phyloP scores from a whole-genome alignment of 2,888 invertebrate species.

The Temnothorax rugatulus region DNA sequence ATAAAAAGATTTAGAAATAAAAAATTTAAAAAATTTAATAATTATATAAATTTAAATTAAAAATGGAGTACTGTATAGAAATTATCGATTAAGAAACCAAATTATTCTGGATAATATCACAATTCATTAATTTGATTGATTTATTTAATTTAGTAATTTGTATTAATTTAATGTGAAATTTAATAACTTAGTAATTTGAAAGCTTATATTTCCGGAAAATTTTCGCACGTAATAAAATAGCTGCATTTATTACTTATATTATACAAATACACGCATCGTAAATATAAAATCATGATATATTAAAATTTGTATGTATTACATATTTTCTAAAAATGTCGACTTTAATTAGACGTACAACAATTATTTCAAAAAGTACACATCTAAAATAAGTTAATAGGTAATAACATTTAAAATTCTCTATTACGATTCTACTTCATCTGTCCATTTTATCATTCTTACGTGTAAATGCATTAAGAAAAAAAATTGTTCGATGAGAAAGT shows the following conservation, averaged over 20 bases:
- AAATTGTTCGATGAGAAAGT: constrained; percentile 1
- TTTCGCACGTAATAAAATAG: not conserved
- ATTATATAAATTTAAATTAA: not conserved
- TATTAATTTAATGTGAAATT: constrained; percentile 1
- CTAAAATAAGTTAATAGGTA: not conserved
- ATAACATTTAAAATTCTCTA: not conserved
- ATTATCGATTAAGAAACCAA: not conserved
- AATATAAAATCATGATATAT: not conserved
- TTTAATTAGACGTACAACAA: not conserved
- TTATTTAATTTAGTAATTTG: not conserved
- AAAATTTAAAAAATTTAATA: too few species aligned
- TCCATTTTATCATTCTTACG: not conserved
- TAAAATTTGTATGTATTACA: not conserved
- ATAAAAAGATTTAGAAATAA: not conserved
- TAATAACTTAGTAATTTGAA: constrained; percentile 25
- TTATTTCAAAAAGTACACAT: not conserved
- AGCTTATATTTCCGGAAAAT: not conserved
- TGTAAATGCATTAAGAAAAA: constrained; percentile 9
- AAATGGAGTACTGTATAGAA: not conserved
- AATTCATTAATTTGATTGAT: constrained; percentile 4
- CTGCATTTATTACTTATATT: too few species aligned
- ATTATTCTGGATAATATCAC: not conserved
- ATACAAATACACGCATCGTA: not conserved
- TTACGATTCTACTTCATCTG: not conserved
- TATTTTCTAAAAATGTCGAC: not conserved